Percentiles rank a stretch among this genome's conserved stretches.
Evolutionary conservation across 2,888 invertebrate species (phyloP).

Genomic region (Anodontia alba): DNA sequence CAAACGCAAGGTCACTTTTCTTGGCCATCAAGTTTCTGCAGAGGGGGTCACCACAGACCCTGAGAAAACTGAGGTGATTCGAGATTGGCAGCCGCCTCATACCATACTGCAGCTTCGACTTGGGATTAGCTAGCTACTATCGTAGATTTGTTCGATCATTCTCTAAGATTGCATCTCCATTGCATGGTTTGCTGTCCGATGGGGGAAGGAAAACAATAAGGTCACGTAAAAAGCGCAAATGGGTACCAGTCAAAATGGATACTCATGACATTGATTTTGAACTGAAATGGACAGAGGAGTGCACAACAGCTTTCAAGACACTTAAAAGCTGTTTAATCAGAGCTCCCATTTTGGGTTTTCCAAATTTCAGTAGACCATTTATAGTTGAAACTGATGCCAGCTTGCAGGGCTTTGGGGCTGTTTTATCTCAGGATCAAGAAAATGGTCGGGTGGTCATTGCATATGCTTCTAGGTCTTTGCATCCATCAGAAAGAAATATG

Average conservation of each 20-base stretch:
- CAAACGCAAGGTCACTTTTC: conserved; percentile 24
- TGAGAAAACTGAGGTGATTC: conserved; percentile 39
- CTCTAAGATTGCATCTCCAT: conserved; percentile 6
- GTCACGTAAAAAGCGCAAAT: neutral
- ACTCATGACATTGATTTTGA: neutral
- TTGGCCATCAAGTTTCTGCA: conserved; percentile 32
- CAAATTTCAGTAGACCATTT: conserved; percentile 54
- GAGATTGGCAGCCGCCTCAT: conserved; percentile 36
- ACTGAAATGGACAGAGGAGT: conserved; percentile 29
- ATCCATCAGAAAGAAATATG: conserved; percentile 52
- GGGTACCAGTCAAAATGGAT: neutral
- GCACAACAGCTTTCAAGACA: conserved; percentile 37
- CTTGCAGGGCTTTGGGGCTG: conserved; percentile 41
- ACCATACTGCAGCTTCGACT: neutral
- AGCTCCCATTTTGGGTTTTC: conserved; percentile 50
- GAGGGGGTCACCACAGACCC: conserved; percentile 48
- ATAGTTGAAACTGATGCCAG: conserved; percentile 59
- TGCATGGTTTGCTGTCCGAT: neutral
- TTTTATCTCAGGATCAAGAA: conserved; percentile 55
- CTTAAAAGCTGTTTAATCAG: conserved; percentile 35
- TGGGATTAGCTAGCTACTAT: conserved; percentile 23
- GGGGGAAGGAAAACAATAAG: neutral
- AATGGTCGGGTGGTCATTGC: conserved; percentile 43
- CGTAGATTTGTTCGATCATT: neutral
- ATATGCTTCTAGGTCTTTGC: conserved; percentile 50